phyloP scores from a whole-genome alignment of 2,113 vertebrate species.

The Ochotona curzoniae region DNA sequence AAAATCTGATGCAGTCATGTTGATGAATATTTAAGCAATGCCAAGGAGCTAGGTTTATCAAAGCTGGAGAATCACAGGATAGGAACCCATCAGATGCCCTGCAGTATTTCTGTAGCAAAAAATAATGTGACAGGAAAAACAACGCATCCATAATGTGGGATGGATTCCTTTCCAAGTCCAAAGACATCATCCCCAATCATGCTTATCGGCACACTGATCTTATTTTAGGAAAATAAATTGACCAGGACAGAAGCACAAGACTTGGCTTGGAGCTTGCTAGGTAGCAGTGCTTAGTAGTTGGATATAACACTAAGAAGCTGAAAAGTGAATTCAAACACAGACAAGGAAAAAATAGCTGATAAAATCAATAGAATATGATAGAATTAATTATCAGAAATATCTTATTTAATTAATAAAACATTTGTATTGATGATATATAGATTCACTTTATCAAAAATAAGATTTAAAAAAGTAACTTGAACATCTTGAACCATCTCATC shows the following conservation, averaged over 20 bases:
- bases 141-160: not conserved
- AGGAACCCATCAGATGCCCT: not conserved
- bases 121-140: not conserved
- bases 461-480: conserved; percentile 10
- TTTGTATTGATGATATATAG: not conserved
- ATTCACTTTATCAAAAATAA: conserved; percentile 52
- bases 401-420: not conserved
- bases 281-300: not conserved
- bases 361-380: not conserved
- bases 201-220: not conserved
- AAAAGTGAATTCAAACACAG: conserved; percentile 21
- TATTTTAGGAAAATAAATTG: not conserved
- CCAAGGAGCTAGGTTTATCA: not conserved
- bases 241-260: not conserved
- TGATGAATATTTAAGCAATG: not conserved
- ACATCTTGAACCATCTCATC: not conserved
- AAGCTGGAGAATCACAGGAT: not conserved
- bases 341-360: not conserved
- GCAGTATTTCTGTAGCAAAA: conserved; percentile 8
- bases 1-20: not conserved
- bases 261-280: not conserved
- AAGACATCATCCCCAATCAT: not conserved
- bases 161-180: not conserved
- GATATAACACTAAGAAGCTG: too few relatives aligned
- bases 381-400: not conserved